Evolutionary conservation across 2,113 vertebrate species (phyloP), one percentile per base, ranked within the genome.

Genomic region (Hiodon tergisus): DNA sequence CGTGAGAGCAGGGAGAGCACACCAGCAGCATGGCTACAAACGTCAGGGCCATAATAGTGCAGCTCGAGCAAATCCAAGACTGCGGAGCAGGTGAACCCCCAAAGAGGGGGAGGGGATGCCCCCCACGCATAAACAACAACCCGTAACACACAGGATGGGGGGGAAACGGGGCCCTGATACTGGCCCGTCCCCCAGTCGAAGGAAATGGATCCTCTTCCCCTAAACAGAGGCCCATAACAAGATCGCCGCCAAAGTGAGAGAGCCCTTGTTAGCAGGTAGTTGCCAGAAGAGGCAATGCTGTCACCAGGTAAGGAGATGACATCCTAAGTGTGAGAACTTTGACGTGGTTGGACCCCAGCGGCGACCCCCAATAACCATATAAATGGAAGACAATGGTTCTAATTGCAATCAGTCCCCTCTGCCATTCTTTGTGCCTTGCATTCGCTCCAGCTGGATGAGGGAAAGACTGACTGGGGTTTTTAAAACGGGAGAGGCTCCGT

Each of bases 221-320:
- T 75, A 68, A 62, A 80, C 82, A 84, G 79, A 87, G 85, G 78
- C 88, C 87, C 84, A 83, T 85, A 83, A 73, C 78, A 77, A 83
- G 81, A 81, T 90, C 92, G 89, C 90, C 92, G 93, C 91, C 90
- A 88, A 92, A 85, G 92, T 91, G 87, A 86, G 80, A 90, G 65
- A 70, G 67, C 81, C 89, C 85, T 91, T 91, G 91, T 94, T 95
- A 89, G 91, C 94, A 93, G 91, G 91, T 94, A 93, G 88, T 92
- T 94, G 93, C 89, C 87, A 93, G 85, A 87, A 79, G 85, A 86
- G 78, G 79, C 81, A 76, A 67, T 58, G 71, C 72, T 75, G 71
- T 75, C 86, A 83, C 82, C 85, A 82, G 81, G 80, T 71, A 80
- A 87, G 73, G 84, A 80, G 81, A 72, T 74, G 81, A 80, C 77